Base-by-base conservation (phyloP, 2,888 invertebrate species). In the Noctua pronuba region DNA sequence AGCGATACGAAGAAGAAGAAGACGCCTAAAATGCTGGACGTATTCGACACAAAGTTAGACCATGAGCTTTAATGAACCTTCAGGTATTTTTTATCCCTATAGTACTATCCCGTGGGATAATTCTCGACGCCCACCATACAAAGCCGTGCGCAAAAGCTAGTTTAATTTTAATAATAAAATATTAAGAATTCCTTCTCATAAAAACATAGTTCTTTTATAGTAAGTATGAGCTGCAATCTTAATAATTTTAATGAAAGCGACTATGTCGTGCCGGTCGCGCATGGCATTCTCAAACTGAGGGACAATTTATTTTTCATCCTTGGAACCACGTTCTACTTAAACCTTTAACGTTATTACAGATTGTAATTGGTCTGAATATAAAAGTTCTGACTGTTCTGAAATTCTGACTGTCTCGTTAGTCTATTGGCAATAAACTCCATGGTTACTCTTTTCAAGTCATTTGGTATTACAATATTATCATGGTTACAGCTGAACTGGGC, bases 231-330 rank as follows among this genome's bases (percentile, higher is more conserved):
- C n/a, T 65, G 80, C 58, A 66, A 79, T 80, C 41, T 73, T 18
- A 73, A 58, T 44, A 0, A 58, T 73, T 80, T 66, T 80, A 73
- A 80, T 73, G 35, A 52, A 66, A 49, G 13, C 31, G n/a, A 65
- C 13, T 16, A 35, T 44, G 10, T 16, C 65, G 28, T 49, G 73
- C 41, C 31, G 24, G n/a, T 7, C 73, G 41, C 35, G 80, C 49
- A 66, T 44, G 24, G 3, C 55, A 58, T 79, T 65, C 49, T 58
- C n/a, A 8, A 52, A 24, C 16, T 18, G 21, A 24, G 44, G 38
- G 55, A 24, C 13, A 77, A 62, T 64, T 62, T 24, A 70, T 52
- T 78, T 38, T 28, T 31, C 6, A 28, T 68, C 68, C 49, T 68
- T 52, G 1, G 49, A 52, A 69, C 1, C 1, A 49, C n/a, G 31